Evolutionary conservation across 2,888 invertebrate genomes (phyloP), one percentile per base, ranked within the genome.

Genomic region (Hermaeophaga mercurialis): DNA sequence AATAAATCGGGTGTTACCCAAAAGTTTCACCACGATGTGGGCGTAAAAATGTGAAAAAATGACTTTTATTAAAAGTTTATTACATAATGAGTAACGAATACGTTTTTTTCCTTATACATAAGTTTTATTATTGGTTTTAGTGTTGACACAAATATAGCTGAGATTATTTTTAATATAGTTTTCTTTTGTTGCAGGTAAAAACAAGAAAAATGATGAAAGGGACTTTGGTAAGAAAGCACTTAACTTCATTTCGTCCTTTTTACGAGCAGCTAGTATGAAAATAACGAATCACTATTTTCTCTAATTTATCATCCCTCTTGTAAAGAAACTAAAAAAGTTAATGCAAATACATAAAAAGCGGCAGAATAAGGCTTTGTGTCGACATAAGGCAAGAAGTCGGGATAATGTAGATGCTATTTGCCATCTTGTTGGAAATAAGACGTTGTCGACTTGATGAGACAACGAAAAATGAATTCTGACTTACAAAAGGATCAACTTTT

Each of bases 351-450:
- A 44, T 22, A 49, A 44, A 55, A 55, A 54, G 24, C 41, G 48
- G 14, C 33, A 47, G 31, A 41, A 38, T 34, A 45, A 56, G 36
- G 54, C 56, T 57, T 60, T 60, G 60, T 57, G 50, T 56, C 19
- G 38, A 26, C 49, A 47, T 36, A 57, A 54, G 54, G 54, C 50
- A 43, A 56, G 56, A 52, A 57, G 49, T 44, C 54, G 17, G 26
- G 34, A 46, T 60, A 55, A 60, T 60, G 54, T 52, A 47, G 46
- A 41, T 38, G 56, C 56, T 50, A 56, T 59, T 59, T 56, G 50
- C 56, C 47, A 45, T 56, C 47, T 15, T n/a, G 15, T 6, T 2
- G 28, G 26, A 49, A 49, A 39, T 39, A 39, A 26, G 38, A 12
- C 49, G 19, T 39, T 49, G 38, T 17, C 11, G 49, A 11, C 26